Base-by-base conservation (phyloP, 2,113 vertebrate species). In the Otolemur garnettii region DNA sequence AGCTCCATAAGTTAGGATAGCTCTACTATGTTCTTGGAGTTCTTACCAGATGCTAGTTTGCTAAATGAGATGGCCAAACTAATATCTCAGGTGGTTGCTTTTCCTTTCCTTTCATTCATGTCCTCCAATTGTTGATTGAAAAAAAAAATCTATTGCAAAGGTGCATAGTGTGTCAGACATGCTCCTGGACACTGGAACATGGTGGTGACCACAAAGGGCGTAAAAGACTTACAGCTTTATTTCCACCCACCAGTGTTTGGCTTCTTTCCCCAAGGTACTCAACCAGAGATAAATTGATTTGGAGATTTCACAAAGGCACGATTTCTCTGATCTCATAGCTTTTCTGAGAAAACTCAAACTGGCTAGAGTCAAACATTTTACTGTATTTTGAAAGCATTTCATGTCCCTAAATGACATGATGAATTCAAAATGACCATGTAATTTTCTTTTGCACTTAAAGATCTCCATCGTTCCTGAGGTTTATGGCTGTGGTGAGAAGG, bases 291-390 rank as follows among this genome's bases (percentile, higher is more conserved):
- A 88, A 93, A 83, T 88, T 42, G 71, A 24, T 53, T 62, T 79
- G 60, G 71, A 92, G 78, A 92, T 66, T 78, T 68, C 62, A 53
- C 66, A 91, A 45, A 97, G 94, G 78, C 53, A 86, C 95, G 24
- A 95, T 77, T 62, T 87, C 71, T 91, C 30, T 85, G 60, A 18
- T 69, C 55, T 84, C 19, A 12, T 15, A 82, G 38, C 84, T 93
- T 92, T 92, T 80, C 71, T 91, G 30, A 82, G 78, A 68, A 94
- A 94, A 86, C 17, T 62, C 84, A 79, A n/a, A 7, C n/a, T 92
- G n/a, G 30, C 38, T 5, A 35, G 80, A 90, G 69, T 24, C 74
- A 80, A 94, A 80, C 13, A 2, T 81, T 90, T 69, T 78, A 83
- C 30, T 93, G 45, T 72, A 64, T 55, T 84, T 59, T 62, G 57